Base-by-base conservation (phyloP, 2,888 invertebrate genomes). In the Mythimna impura region DNA sequence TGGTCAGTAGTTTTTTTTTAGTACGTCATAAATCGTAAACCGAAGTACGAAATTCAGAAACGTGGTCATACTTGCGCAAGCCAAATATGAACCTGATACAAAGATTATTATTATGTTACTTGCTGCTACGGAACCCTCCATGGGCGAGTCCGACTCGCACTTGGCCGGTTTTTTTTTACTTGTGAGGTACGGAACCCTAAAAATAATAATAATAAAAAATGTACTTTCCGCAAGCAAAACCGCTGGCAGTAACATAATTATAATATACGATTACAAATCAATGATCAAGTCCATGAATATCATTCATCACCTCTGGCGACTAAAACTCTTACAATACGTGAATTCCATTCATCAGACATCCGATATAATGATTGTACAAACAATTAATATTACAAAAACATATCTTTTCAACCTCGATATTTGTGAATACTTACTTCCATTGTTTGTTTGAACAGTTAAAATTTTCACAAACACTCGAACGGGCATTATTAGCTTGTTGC, bases 351-450 rank as follows among this genome's bases (percentile, higher is more conserved):
- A 61, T 60, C 22, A 40, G 40, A 36, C 34, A 61, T 25, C 30
- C n/a, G 61, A 66, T 62, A 65, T 34, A 52, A 57, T 25, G 47
- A 14, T 22, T 22, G 52, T 43, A n/a, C 30, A 67, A 83, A 73
- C 83, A 73, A 83, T 73, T 67, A 64, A 47, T 62, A 68, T 68
- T 73, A 70, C 81, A 62, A 73, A 54, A 84, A 84, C 82, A 69
- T 71, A 69, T 9, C 64, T 62, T 81, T 64, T 61, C 54, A 64
- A 63, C 36, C 50, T 58, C 69, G 55, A 75, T 81, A 69, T 76
- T 82, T 80, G 78, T 72, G 80, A 80, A 82, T 70, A 73, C 76
- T 81, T 68, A 71, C 76, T 68, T 69, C 62, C 71, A 73, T 73
- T 80, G 76, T 74, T 82, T 69, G 67, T 73, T 36, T 76, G 54